Evolutionary conservation across 2,797 vertebrate species (phyloP).

Genomic region (Anas flavirostris): DNA sequence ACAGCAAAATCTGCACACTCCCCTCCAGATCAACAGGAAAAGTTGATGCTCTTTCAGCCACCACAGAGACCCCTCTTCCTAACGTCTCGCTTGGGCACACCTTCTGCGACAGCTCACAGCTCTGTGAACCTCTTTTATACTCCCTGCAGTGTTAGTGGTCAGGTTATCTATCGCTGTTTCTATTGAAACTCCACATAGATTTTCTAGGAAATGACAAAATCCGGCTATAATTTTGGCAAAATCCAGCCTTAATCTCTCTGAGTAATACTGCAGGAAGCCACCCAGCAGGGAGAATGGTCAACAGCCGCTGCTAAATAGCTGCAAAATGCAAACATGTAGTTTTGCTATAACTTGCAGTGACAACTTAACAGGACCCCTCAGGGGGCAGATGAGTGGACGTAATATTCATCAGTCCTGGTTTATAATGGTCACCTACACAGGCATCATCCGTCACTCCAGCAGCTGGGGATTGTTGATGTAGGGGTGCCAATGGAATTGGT

Average conservation of each 20-base stretch:
- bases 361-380: background rate
- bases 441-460: background rate
- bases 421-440: background rate
- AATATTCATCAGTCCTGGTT: background rate
- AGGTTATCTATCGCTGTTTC: background rate
- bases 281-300: background rate
- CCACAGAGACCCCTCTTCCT: background rate
- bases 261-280: background rate
- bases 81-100: background rate
- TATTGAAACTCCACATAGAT: background rate
- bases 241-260: background rate
- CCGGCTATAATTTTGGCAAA: background rate
- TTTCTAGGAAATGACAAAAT: background rate
- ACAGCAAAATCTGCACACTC: background rate
- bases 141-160: background rate
- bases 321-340: background rate
- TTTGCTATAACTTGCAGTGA: background rate
- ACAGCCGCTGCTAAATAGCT: background rate
- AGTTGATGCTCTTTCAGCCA: background rate
- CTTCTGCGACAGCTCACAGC: background rate
- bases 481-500: background rate
- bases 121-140: background rate
- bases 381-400: background rate
- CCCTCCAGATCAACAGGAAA: background rate
- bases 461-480: background rate